These are phyloP conservation scores for Ophioninae sp. DNA, from an alignment of 2,888 invertebrate species.

Conservation along the genomic window DNA sequence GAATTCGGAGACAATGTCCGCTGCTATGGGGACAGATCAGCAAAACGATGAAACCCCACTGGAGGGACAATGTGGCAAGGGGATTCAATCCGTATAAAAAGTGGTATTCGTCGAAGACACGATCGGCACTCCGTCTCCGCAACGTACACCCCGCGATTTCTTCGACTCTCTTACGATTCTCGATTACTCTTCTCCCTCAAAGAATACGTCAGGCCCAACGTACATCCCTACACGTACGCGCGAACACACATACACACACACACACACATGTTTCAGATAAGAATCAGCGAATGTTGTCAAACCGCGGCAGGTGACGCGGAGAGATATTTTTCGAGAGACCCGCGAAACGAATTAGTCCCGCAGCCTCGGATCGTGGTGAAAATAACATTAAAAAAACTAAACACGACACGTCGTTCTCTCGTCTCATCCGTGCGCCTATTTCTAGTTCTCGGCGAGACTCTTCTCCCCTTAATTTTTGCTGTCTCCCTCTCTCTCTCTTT, in stretches of 20 bases:
- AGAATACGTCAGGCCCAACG: constrained; percentile 43
- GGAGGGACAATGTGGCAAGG: constrained; percentile 61
- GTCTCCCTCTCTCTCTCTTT: constrained; percentile 38
- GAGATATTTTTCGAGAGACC: constrained; percentile 56
- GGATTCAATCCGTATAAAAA: constrained; percentile 62
- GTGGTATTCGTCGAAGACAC: constrained; percentile 66
- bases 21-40: background rate
- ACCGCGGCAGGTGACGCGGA: constrained; percentile 70
- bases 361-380: constrained; percentile 53
- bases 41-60: constrained; percentile 52
- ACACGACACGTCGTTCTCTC: constrained; percentile 40
- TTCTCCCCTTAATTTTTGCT: constrained; percentile 4
- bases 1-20: background rate
- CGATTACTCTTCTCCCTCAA: constrained; percentile 23
- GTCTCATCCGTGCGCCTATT: constrained; percentile 65
- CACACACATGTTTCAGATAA: constrained; percentile 22
- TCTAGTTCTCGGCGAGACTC: constrained; percentile 69
- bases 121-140: constrained; percentile 55
- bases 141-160: constrained; percentile 57
- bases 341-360: constrained; percentile 74
- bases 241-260: background rate
- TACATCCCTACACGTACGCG: background rate
- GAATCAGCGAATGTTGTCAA: constrained; percentile 62
- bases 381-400: constrained; percentile 51
- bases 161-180: constrained; percentile 52